Conservation (phyloP, 1,140 invertebrate species). For the Lineus longissimus region DNA sequence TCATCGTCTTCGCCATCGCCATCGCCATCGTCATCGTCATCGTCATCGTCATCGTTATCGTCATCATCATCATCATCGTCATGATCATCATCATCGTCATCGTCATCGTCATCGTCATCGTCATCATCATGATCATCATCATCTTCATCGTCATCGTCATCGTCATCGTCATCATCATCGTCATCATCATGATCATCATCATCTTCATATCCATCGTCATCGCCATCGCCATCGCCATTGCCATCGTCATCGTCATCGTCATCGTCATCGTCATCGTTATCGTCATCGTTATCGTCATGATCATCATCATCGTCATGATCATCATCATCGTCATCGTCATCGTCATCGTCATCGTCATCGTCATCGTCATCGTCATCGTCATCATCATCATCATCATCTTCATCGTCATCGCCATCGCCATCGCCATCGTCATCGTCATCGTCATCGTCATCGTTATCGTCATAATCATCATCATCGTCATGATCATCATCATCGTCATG, state of each 20-base stretch:
- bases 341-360: constrained; percentile 1
- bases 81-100: too few relatives aligned
- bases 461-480: too few relatives aligned
- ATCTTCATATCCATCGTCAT: neutral
- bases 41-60: too few relatives aligned
- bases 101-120: constrained; percentile 1
- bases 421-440: neutral
- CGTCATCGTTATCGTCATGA: constrained; percentile 1
- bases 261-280: constrained; percentile 1
- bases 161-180: neutral
- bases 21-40: too few relatives aligned
- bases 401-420: neutral
- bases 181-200: neutral
- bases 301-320: too few relatives aligned
- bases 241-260: neutral
- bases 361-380: constrained; percentile 1
- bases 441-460: too few relatives aligned
- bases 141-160: neutral
- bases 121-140: neutral
- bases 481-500: too few relatives aligned
- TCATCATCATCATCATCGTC: too few relatives aligned
- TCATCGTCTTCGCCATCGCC: too few relatives aligned
- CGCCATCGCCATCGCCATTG: neutral
- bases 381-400: constrained; percentile 2
- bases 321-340: constrained; percentile 1